These are phyloP conservation scores for Trachelus iudaicus DNA, from an alignment of 2,888 invertebrate genomes.

Conservation along the genomic window DNA sequence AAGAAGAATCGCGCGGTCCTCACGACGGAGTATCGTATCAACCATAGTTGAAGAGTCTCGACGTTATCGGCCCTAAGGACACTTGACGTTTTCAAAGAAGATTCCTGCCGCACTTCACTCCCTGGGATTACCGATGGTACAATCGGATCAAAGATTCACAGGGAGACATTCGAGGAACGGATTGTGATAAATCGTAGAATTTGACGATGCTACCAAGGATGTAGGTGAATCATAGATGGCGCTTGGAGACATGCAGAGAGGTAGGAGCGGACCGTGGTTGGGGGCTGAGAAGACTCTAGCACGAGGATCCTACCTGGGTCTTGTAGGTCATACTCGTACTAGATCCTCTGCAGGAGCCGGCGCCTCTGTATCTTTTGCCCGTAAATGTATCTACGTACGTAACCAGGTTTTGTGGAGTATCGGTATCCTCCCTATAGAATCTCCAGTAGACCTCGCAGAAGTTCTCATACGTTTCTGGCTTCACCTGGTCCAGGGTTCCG, in stretches of 20 bases:
- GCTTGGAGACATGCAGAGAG: not conserved
- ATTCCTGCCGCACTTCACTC: slow-evolving; percentile 21
- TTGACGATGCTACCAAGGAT: not conserved
- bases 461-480: not conserved
- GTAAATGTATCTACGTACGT: not conserved
- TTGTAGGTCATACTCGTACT: not conserved
- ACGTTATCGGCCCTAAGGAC: slow-evolving; percentile 7
- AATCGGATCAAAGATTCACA: not conserved
- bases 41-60: not conserved
- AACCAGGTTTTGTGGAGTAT: not conserved
- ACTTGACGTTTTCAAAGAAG: slow-evolving; percentile 22
- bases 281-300: not conserved
- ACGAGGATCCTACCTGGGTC: not conserved
- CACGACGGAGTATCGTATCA: not conserved
- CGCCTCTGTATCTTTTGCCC: not conserved
- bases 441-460: not conserved
- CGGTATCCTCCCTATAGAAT: not conserved
- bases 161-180: not conserved
- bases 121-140: slow-evolving; percentile 19
- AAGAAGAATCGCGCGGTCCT: not conserved
- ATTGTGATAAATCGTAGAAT: not conserved
- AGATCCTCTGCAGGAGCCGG: not conserved
- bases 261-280: not conserved
- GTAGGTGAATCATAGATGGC: not conserved
- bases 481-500: not conserved